Evolutionary conservation across 2,797 vertebrate species (phyloP), one percentile per base, ranked within the genome.

Genomic region (Micropoecilia bifurca): DNA sequence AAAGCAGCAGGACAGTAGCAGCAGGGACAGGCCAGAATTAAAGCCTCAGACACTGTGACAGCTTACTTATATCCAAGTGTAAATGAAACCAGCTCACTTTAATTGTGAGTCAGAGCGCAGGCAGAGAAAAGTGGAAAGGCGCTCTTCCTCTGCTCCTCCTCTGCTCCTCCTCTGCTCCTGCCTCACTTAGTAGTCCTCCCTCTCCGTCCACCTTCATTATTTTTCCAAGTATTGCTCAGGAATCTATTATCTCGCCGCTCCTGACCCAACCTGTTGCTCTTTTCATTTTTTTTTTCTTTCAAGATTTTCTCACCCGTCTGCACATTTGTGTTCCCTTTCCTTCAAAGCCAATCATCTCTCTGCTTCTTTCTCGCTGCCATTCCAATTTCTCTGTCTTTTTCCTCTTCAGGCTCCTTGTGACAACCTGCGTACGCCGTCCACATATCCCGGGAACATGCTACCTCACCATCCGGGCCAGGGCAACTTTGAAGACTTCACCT

Each of bases 401-500:
- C 9, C 9, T 86, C 73, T 80, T 87, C 93, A 99, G 98, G 96
- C 97, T 81, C 97, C 98, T 30, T 99, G 98, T 14, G 98, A 99
- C 92, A 98, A 97, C 92, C 95, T 99, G 88, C 97, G 97, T 50
- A 96, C 97, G 0, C 97, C 97, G 80, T 97, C 98, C 87, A 97
- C 97, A 2, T 99, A 99, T 77, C 95, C 98, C 71, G 98, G 97
- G 95, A 99, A 99, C 97, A 98, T 99, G 96, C 97, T 99, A 98
- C 98, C 98, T 98, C 98, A 99, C 84, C 98, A 99, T 95, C 97
- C 98, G 0, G 98, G 95, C 90, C 97, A 99, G 96, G 97, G 97
- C 90, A 99, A 99, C 89, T 99, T 99, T 81, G 98, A 99, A 94
- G 98, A 99, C 96, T 99, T 99, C 96, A 99, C 98, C 90, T 99